Evolutionary conservation across 2,113 vertebrate species (phyloP), one percentile per base, ranked within the genome.

Genomic region (Zosterops lateralis): DNA sequence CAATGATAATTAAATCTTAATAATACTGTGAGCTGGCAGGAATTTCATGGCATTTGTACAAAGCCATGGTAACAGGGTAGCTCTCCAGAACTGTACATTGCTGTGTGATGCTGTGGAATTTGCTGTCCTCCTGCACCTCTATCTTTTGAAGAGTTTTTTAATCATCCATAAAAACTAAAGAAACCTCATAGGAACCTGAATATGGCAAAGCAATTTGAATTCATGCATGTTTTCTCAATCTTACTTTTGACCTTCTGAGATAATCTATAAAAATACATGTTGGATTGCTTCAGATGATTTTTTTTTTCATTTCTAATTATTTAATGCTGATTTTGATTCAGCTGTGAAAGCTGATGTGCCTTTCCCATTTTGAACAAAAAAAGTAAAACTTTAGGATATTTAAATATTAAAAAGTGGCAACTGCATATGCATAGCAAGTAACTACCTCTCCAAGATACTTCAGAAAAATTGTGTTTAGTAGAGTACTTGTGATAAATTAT

Each of bases 401-500:
- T 95, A 96, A 96, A 96, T 94, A 96, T 96, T 97, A 92, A 96
- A 95, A 96, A 89, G 58, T 87, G 53, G 64, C 78, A 91, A 96
- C 75, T 95, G 72, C 57, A 78, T 95, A 96, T 95, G 95, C 96
- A 97, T 87, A 92, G 88, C 82, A 94, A 97, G 83, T 89, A 97
- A 94, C 95, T 71, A 91, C 75, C 84, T 95, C 84, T 91, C 84
- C 65, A 84, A 92, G 88, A 93, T 79, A 92, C 95, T 96, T 96
- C 93, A 95, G 92, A 95, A 97, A 93, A 85, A 94, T 91, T 92
- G 94, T 87, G 73, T 95, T 95, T 95, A 96, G 96, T 92, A 92
- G 65, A 94, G 91, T 86, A 95, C 92, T 97, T 95, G 95, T 95
- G 84, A 97, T 97, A 97, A 97, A 96, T 97, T 96, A 97, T 96